These are phyloP conservation scores for Gopherus flavomarginatus DNA, from an alignment of 2,113 vertebrate genomes.

Conservation along the genomic window DNA sequence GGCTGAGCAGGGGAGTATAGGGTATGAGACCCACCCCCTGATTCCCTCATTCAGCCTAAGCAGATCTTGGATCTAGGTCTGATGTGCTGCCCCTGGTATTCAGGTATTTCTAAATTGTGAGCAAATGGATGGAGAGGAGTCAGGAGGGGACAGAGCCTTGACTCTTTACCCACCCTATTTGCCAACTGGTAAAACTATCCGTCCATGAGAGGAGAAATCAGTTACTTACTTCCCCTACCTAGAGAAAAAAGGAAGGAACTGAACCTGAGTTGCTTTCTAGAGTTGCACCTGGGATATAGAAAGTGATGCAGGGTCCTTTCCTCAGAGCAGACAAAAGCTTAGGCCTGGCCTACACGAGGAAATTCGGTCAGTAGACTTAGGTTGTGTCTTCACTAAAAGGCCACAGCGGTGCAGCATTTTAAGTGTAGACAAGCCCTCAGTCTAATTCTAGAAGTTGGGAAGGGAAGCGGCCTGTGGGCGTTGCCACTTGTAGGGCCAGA, in stretches of 20 bases:
- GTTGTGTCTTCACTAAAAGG: neutral
- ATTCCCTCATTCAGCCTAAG: neutral
- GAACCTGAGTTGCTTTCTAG: neutral
- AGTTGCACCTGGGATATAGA: neutral
- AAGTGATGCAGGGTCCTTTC: neutral
- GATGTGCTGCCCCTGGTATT: neutral
- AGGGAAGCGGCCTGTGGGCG: neutral
- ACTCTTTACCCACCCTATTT: neutral
- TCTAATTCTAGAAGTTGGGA: rapidly evolving
- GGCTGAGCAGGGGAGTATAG: neutral
- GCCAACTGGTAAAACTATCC: rapidly evolving
- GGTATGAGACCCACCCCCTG: neutral
- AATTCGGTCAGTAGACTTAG: neutral
- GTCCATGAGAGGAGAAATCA: rapidly evolving
- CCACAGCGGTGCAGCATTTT: neutral
- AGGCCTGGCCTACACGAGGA: neutral
- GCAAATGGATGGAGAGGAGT: neutral
- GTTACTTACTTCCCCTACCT: neutral
- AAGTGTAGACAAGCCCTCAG: neutral
- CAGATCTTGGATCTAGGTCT: neutral
- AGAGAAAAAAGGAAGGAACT: neutral
- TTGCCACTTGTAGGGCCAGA: neutral
- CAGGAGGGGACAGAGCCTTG: neutral
- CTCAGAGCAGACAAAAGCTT: neutral
- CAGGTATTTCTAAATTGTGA: neutral